These are phyloP conservation scores for Halcyon leucocephala DNA, from an alignment of 2,797 vertebrate species.

Conservation along the genomic window DNA sequence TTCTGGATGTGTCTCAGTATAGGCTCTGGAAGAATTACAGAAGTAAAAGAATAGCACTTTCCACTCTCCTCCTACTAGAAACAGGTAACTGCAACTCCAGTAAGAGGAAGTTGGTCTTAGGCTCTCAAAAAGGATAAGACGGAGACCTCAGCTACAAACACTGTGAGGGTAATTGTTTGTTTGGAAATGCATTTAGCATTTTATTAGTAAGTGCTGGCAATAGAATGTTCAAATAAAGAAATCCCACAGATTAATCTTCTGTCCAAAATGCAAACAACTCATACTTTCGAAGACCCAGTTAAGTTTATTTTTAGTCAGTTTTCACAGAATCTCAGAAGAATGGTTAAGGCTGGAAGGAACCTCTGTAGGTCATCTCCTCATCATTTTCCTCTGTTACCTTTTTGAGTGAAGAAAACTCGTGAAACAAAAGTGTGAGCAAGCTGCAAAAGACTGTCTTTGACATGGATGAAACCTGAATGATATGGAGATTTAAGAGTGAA, in stretches of 20 bases:
- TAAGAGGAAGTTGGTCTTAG: neutral
- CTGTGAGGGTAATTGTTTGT: neutral
- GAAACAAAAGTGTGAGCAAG: neutral
- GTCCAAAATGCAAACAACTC: neutral
- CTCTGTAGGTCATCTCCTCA: neutral
- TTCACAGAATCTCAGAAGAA: neutral
- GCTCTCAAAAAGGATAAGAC: neutral
- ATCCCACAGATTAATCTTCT: neutral
- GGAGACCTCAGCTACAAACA: neutral
- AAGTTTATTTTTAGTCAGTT: neutral
- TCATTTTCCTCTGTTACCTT: neutral
- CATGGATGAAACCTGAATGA: neutral
- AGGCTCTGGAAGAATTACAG: neutral
- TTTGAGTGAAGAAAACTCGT: neutral
- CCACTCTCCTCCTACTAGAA: neutral
- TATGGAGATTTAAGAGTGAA: neutral
- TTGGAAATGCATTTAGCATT: neutral
- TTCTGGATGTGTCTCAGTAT: neutral
- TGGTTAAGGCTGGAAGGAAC: neutral
- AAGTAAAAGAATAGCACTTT: neutral
- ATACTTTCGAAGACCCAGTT: neutral
- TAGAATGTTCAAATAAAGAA: neutral
- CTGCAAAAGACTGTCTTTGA: neutral
- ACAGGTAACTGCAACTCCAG: neutral
- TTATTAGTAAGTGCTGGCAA: neutral